Evolutionary conservation across 2,113 vertebrate genomes (phyloP).

Genomic region (Sander lucioperca): DNA sequence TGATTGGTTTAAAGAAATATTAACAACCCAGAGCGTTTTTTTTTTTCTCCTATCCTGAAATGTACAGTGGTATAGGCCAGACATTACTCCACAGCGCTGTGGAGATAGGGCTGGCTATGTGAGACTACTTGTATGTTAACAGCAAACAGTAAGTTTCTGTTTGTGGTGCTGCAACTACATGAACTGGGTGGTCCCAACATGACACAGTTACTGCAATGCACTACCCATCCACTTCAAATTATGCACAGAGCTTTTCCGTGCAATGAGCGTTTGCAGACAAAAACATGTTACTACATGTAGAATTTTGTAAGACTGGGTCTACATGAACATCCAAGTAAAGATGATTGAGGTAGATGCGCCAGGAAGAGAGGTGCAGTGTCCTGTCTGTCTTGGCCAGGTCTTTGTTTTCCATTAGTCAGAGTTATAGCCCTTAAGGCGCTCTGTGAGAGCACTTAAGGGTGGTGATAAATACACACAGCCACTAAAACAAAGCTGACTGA

Average conservation of each 20-base stretch:
- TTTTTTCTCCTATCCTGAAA: too few relatives aligned
- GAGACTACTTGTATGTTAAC: not conserved
- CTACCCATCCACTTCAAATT: not conserved
- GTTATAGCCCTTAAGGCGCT: constrained; percentile 74
- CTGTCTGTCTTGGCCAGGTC: constrained; percentile 65
- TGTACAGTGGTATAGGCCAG: too few relatives aligned
- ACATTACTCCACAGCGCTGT: too few relatives aligned
- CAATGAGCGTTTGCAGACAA: not conserved
- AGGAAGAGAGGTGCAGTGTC: constrained; percentile 51
- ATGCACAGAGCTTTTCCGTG: not conserved
- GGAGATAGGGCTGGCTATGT: too few relatives aligned
- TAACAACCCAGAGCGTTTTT: too few relatives aligned
- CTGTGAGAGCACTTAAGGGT: constrained; percentile 76
- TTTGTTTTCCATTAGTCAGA: constrained; percentile 82
- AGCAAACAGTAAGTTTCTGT: not conserved
- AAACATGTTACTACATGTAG: not conserved
- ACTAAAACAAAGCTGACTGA: constrained; percentile 79
- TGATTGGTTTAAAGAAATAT: too few relatives aligned
- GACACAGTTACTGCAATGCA: not conserved
- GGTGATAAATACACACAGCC: constrained; percentile 80
- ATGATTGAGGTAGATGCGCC: constrained; percentile 23
- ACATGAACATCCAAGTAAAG: not conserved
- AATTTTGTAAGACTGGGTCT: not conserved
- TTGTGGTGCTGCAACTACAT: not conserved
- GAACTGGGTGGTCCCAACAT: not conserved